Conservation (phyloP, 35 echinoderm and acorn worm species). For the Heliocidaris erythrogramma region DNA sequence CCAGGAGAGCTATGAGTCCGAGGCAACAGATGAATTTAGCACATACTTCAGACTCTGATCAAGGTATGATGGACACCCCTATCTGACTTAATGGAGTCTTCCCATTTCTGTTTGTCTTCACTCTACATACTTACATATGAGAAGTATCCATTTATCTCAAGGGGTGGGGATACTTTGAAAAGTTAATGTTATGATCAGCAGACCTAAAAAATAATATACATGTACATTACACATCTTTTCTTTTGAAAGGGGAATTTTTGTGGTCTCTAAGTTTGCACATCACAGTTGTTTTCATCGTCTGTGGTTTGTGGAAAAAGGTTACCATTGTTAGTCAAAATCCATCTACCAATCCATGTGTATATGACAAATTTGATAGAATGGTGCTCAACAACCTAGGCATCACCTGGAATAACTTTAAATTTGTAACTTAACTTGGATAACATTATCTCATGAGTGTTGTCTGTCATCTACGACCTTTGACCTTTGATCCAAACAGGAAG, state of each 20-base stretch:
- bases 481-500: constrained; percentile 54
- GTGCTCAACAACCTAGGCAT: too few relatives aligned
- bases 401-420: too few relatives aligned
- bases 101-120: not conserved
- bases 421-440: not conserved
- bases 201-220: too few relatives aligned
- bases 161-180: not conserved
- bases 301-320: too few relatives aligned
- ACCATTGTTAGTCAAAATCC: too few relatives aligned
- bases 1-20: constrained; percentile 44
- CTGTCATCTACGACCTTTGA: not conserved
- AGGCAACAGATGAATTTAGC: constrained; percentile 31
- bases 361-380: too few relatives aligned
- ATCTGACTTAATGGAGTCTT: not conserved
- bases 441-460: not conserved
- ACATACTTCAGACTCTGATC: constrained; percentile 79
- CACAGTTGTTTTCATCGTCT: too few relatives aligned
- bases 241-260: too few relatives aligned
- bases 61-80: constrained; percentile 56
- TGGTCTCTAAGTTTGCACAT: too few relatives aligned
- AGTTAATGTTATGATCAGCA: too few relatives aligned
- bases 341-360: too few relatives aligned
- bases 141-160: not conserved
- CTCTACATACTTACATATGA: not conserved
- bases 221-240: too few relatives aligned